phyloP scores from a whole-genome alignment of 2,797 vertebrate species.

The Vultur gryphus region DNA sequence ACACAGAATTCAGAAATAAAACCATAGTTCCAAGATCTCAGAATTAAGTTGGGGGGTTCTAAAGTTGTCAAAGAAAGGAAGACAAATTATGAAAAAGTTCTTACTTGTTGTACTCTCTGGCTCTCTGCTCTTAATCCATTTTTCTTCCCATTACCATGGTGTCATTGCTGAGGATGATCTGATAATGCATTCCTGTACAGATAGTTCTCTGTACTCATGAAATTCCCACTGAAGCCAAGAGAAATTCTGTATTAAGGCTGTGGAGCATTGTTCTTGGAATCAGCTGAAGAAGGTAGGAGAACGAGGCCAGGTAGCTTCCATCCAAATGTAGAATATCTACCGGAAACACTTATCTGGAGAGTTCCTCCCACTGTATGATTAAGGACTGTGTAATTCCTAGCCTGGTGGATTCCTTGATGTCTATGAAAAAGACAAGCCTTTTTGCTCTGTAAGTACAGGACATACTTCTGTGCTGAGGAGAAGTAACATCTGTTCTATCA shows the following conservation, averaged over 20 bases:
- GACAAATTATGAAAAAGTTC: background rate
- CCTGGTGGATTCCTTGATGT: background rate
- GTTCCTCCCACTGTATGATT: background rate
- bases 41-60: background rate
- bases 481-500: background rate
- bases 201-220: background rate
- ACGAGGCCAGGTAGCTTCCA: background rate
- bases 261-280: background rate
- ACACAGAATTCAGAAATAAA: background rate
- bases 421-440: background rate
- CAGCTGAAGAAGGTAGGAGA: background rate
- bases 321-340: background rate
- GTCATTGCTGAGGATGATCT: background rate
- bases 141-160: background rate
- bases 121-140: background rate
- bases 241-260: background rate
- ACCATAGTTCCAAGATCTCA: background rate
- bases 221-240: background rate
- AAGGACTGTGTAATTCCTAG: background rate
- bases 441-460: background rate
- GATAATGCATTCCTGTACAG: background rate
- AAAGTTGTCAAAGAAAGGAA: background rate
- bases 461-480: background rate
- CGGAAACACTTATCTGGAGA: background rate
- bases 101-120: background rate